Evolutionary conservation across 1,140 invertebrate genomes (phyloP).

Genomic region (Sitodiplosis mosellana): DNA sequence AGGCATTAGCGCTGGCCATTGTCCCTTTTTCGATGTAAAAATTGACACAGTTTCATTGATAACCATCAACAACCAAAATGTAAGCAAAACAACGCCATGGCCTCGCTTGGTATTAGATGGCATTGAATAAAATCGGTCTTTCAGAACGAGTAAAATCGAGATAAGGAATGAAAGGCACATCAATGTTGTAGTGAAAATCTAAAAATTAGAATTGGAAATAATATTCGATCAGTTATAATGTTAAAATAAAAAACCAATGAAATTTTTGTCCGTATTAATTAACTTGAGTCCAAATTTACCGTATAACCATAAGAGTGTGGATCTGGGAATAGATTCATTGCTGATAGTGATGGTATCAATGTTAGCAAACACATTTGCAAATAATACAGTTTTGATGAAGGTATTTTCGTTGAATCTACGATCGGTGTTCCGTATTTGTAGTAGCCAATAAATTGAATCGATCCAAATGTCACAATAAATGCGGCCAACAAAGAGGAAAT

Average conservation of each 20-base stretch:
- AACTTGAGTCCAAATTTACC: too few relatives aligned
- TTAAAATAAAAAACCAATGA: not conserved
- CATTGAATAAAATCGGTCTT: conserved; percentile 64
- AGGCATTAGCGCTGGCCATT: conserved; percentile 71
- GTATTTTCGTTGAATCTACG: conserved; percentile 35
- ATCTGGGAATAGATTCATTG: conserved; percentile 47
- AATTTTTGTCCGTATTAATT: too few relatives aligned
- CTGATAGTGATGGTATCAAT: conserved; percentile 47
- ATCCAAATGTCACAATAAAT: conserved; percentile 64
- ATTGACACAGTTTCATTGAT: conserved; percentile 72
- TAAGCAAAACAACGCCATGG: conserved; percentile 72
- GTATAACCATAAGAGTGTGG: conserved; percentile 61
- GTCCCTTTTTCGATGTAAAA: conserved; percentile 60
- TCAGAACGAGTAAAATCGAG: conserved; percentile 51
- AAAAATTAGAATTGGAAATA: conserved; percentile 18
- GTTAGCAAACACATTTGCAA: conserved; percentile 53
- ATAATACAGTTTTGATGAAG: conserved; percentile 44
- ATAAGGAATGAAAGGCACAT: conserved; percentile 55
- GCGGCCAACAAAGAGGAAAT: conserved; percentile 43
- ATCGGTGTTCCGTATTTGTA: conserved; percentile 60
- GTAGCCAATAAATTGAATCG: conserved; percentile 68
- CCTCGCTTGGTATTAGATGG: conserved; percentile 77
- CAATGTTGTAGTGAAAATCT: conserved; percentile 46
- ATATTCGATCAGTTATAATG: not conserved
- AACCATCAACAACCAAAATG: conserved; percentile 81